Evolutionary conservation across 2,797 vertebrate species (phyloP), one percentile per base, ranked within the genome.

Genomic region (Lacerta bilineata): DNA sequence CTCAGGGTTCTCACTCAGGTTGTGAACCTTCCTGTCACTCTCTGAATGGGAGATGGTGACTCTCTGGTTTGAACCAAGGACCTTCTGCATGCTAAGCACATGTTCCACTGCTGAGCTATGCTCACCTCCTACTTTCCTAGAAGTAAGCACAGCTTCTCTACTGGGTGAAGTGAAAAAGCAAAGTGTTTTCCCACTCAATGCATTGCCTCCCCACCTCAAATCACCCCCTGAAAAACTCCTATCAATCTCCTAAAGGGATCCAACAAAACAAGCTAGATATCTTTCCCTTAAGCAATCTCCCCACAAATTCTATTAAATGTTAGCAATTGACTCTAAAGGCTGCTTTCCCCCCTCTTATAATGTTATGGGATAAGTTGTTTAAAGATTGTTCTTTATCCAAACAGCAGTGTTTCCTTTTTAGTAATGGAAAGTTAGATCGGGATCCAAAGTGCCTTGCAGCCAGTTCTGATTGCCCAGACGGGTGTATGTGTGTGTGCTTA

Each of bases 331-430:
- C 74, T 75, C 46, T 43, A 85, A 61, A 74, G 50, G 46, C 4
- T 75, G 55, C 36, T 55, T 59, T 64, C 39, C 29, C 5, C 5
- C 66, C 59, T 66, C 39, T 85, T 64, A 77, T 64, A 77, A 77
- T 43, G 74, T 77, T 77, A 64, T 33, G 3, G 84, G 66, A 36
- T 43, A 33, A 85, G 84, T 46, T 85, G 59, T 66, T 85, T 43
- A 85, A 77, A 85, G 36, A 59, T 29, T 25, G 74, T 46, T 77
- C 9, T 85, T 43, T 33, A 43, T 76, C 25, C 41, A 29, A 76
- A 76, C 13, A n/a, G 27, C 8, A 18, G 25, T 4, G 25, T 76
- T 64, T 64, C 55, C 39, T 39, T 15, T 85, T 55, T 74, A n/a
- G 36, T 36, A 66, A 66, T 23, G 55, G 27, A 43, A 85, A 77